A percentile compares a stretch with the other conserved stretches of the same genome.
These are phyloP conservation scores for Cyrtonyx montezumae DNA, from an alignment of 2,113 vertebrate genomes.

Conservation along the genomic window DNA sequence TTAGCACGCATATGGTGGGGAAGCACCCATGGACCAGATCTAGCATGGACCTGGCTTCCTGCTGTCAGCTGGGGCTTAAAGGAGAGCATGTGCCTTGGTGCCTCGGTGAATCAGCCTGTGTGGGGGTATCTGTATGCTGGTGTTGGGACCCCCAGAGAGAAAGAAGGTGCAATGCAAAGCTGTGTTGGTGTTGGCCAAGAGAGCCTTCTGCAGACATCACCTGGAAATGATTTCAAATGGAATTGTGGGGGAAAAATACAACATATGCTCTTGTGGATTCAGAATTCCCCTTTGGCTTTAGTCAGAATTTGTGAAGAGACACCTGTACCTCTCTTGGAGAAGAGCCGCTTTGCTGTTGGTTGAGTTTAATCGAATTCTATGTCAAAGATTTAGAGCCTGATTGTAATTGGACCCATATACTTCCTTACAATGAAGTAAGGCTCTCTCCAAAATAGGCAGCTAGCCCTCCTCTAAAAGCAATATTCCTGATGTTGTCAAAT, in stretches of 20 bases:
- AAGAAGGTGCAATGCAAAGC: background rate
- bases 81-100: background rate
- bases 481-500: background rate
- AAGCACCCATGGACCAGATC: conserved; percentile 22
- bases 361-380: background rate
- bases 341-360: background rate
- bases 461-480: background rate
- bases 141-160: background rate
- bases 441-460: background rate
- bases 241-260: background rate
- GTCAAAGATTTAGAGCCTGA: background rate
- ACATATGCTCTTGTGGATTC: background rate
- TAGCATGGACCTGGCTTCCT: background rate
- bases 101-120: background rate
- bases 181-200: background rate
- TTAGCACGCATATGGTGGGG: background rate
- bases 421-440: background rate
- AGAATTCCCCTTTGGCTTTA: background rate
- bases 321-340: background rate
- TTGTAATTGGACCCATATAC: background rate
- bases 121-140: background rate
- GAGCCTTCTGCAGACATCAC: background rate
- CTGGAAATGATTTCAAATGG: background rate
- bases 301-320: background rate
- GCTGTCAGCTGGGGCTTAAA: background rate